Base-by-base conservation (phyloP, 2,797 vertebrate genomes). In the Hydrolagus colliei region DNA sequence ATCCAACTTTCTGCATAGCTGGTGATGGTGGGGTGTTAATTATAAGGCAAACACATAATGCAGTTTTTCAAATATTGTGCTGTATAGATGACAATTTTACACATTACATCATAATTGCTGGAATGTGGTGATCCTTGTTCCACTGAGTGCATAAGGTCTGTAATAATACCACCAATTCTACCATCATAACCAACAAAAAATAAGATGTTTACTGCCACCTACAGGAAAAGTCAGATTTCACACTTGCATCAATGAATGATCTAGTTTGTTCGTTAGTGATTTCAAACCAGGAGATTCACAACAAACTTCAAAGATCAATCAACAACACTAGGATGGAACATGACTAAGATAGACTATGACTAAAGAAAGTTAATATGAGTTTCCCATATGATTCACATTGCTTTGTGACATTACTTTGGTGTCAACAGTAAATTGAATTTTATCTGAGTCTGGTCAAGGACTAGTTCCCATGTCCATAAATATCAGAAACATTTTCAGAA, bases 151-250 rank as follows among this genome's bases (percentile, higher is more conserved):
- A 71, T 35, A 62, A 67, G 16, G 8, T 68, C 0, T 16, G 27
- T 9, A 18, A 68, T 27, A 12, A 52, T 52, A 52, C 41, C 41
- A 52, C 41, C 35, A 82, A 68, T 32, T 79, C 13, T 20, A 84
- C 27, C 16, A 84, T 71, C 32, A 20, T 41, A 61, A 9, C 63
- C 2, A 52, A 3, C 41, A 22, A 67, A 18, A 2, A 68, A 20
- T 35, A 84, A 52, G 16, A 27, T 52, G 41, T 84, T 84, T 35
- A 18, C 35, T 84, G 79, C 79, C 79, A 84, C 18, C 79, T 35
- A 16, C 79, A 71, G 79, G 32, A 63, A 52, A 20, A 35, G 35
- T 61, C 18, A 61, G 3, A 52, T 18, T 65, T 3, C 9, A 35
- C 75, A 84, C 0, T 68, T 71, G 12, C 18, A 2, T 71, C 32